A percentile compares a stretch with the other conserved stretches of the same genome.
Conservation (phyloP, 92 coral and sea anemone species). For the Paramuricea clavata region DNA sequence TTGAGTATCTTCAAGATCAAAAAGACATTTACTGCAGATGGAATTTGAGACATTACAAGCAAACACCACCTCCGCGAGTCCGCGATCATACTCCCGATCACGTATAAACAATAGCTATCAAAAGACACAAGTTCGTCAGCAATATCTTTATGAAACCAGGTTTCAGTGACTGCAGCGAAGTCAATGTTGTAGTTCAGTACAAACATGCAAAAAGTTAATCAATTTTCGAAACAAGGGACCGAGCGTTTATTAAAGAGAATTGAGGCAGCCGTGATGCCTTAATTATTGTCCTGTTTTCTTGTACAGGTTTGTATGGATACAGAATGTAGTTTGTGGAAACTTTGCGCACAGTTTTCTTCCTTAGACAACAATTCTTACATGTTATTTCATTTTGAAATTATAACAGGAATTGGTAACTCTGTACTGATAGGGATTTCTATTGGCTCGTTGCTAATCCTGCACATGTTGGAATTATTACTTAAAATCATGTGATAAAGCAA, state of each 20-base stretch:
- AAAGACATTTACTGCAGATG: conserved; percentile 1
- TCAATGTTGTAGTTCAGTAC: conserved; percentile 13
- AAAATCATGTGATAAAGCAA: too few relatives aligned
- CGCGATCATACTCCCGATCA: neutral
- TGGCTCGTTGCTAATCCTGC: too few relatives aligned
- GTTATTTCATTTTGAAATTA: too few relatives aligned
- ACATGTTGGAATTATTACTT: too few relatives aligned
- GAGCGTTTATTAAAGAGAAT: neutral
- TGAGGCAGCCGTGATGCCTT: too few relatives aligned
- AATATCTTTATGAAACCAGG: conserved; percentile 18
- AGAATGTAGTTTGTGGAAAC: too few relatives aligned
- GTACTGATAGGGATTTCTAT: too few relatives aligned
- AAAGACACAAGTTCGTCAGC: conserved; percentile 10
- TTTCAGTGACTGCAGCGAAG: conserved; percentile 33
- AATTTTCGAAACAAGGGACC: conserved; percentile 30
- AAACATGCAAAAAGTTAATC: conserved; percentile 16
- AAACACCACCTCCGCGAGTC: conserved; percentile 13
- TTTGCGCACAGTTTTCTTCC: too few relatives aligned
- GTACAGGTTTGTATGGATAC: too few relatives aligned
- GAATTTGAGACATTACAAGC: conserved; percentile 12
- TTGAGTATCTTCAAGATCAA: conserved; percentile 26
- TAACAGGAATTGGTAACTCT: too few relatives aligned
- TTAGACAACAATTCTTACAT: too few relatives aligned
- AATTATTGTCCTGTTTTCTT: too few relatives aligned
- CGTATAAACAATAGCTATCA: neutral